Evolutionary conservation across 2,888 invertebrate genomes (phyloP).

Genomic region (Ichneumoninae sp.): DNA sequence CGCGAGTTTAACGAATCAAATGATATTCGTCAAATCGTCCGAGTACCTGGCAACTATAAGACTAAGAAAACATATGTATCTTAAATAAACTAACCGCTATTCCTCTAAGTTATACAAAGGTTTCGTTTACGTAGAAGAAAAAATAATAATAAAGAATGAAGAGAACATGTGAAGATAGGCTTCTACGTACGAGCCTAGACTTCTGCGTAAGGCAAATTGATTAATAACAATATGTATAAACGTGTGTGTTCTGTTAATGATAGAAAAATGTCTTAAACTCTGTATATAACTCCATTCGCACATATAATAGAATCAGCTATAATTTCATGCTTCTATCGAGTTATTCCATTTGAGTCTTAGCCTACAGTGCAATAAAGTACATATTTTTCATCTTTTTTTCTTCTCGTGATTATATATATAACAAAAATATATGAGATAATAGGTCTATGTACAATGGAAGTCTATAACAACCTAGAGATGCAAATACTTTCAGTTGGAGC

Average conservation of each 20-base stretch:
- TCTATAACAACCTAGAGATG: conserved; percentile 73
- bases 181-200: conserved; percentile 24
- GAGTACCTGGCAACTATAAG: conserved; percentile 26
- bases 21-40: conserved; percentile 10
- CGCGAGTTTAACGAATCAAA: conserved; percentile 39
- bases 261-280: conserved; percentile 71
- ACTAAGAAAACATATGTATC: conserved; percentile 65
- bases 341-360: conserved; percentile 53
- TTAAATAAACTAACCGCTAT: conserved; percentile 75
- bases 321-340: conserved; percentile 40
- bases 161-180: conserved; percentile 13
- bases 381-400: conserved; percentile 61
- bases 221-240: conserved; percentile 51
- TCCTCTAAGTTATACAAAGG: conserved; percentile 77
- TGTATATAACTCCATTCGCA: conserved; percentile 60
- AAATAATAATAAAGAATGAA: conserved; percentile 11
- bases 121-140: conserved; percentile 75
- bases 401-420: conserved; percentile 76
- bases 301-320: conserved; percentile 61
- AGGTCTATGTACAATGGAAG: conserved; percentile 80
- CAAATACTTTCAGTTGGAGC: conserved; percentile 71
- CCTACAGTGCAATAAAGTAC: conserved; percentile 75
- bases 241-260: conserved; percentile 45
- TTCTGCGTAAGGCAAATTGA: conserved; percentile 56
- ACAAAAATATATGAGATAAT: conserved; percentile 82